Evolutionary conservation across 2,113 vertebrate species (phyloP).

Genomic region (Malurus melanocephalus): DNA sequence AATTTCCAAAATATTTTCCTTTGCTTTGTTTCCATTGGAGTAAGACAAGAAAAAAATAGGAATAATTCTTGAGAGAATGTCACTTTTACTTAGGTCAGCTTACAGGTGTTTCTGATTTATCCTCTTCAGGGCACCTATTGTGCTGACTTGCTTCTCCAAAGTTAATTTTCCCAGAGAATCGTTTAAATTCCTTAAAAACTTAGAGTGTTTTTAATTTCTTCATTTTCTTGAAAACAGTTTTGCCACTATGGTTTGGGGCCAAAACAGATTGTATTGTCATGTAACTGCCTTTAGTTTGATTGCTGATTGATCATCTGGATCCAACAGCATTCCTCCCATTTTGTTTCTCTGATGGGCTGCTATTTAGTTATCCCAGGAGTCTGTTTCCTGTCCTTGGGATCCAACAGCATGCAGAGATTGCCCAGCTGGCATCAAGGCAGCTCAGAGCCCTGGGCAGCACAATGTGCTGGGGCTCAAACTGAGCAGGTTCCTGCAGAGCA

Average conservation of each 20-base stretch:
- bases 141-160: not conserved
- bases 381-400: not conserved
- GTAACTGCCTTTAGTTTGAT: not conserved
- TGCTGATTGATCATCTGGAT: not conserved
- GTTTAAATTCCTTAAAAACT: not conserved
- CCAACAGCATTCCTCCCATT: not conserved
- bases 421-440: not conserved
- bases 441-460: not conserved
- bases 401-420: not conserved
- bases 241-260: not conserved
- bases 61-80: not conserved
- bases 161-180: not conserved
- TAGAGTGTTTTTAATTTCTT: not conserved
- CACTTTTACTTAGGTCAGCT: not conserved
- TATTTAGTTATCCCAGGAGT: not conserved
- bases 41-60: not conserved
- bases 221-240: not conserved
- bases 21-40: not conserved
- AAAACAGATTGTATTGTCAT: not conserved
- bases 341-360: not conserved
- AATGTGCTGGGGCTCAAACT: not conserved
- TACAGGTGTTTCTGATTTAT: not conserved
- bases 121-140: rapidly evolving
- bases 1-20: not conserved
- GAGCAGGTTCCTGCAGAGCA: not conserved